Evolutionary conservation across 2,113 vertebrate species (phyloP).

Genomic region (Thymallus thymallus): DNA sequence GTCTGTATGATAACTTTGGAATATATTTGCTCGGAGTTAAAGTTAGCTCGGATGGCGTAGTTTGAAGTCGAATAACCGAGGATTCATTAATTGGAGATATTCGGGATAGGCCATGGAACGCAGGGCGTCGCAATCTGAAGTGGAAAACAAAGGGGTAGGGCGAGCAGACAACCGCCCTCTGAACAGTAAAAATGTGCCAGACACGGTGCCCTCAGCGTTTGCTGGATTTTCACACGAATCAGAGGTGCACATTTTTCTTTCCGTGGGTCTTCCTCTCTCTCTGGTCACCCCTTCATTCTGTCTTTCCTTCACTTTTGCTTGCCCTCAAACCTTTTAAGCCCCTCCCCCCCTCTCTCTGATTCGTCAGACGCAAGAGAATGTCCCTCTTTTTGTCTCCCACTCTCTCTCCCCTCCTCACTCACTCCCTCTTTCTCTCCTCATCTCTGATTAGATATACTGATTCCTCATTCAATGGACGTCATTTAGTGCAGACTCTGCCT

Average conservation of each 20-base stretch:
- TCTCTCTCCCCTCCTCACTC: conserved; percentile 71
- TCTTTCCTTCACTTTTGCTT: conserved; percentile 93
- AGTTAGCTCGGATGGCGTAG: conserved; percentile 40
- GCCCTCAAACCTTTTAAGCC: conserved; percentile 96
- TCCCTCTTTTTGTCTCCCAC: conserved; percentile 86
- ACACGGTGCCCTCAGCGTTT: conserved; percentile 59
- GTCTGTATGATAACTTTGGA: conserved; percentile 46
- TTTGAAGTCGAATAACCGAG: conserved; percentile 52
- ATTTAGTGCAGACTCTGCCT: conserved; percentile 97
- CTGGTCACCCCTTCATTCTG: conserved; percentile 68
- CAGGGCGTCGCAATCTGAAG: conserved; percentile 64
- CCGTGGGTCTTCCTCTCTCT: conserved; percentile 59
- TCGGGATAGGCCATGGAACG: conserved; percentile 59
- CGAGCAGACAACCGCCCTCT: conserved; percentile 54
- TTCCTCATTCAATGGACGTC: conserved; percentile 99
- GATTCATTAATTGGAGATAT: conserved; percentile 48
- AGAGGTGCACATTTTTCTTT: conserved; percentile 75
- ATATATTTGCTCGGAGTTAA: conserved; percentile 33
- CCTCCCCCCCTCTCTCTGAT: conserved; percentile 89
- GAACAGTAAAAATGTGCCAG: conserved; percentile 66
- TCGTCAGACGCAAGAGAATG: conserved; percentile 91
- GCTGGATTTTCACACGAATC: conserved; percentile 73
- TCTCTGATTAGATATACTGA: conserved; percentile 98
- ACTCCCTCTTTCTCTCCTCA: conserved; percentile 74
- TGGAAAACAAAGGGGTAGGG: conserved; percentile 69